Evolutionary conservation across 2,113 vertebrate species (phyloP), one percentile per base, ranked within the genome.

Genomic region (Geothlypis trichas): DNA sequence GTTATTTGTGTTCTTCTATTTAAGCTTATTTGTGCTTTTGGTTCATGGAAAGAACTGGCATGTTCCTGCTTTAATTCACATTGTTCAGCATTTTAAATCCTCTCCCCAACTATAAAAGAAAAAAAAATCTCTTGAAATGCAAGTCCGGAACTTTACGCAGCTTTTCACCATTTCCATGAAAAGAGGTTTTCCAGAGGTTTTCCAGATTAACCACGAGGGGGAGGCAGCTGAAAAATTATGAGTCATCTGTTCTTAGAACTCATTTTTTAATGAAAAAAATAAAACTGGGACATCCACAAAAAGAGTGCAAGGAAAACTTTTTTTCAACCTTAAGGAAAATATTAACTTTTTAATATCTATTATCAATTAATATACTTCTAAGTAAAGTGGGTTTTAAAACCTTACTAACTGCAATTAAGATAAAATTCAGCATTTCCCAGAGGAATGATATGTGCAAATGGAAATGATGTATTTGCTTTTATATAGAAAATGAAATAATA

Each of bases 151-250:
- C 35, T 71, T 93, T 49, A 47, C 16, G 7, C 26, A 55, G 9
- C 8, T 66, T 90, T 78, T 89, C 35, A 65, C 8, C 9, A 22
- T 79, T 73, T 80, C 68, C 27, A 39, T 28, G 6, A 66, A 68
- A 33, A 84, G 15, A 61, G 3, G 1, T 55, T 95, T 79, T 67
- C 27, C 39, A 83, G 18, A 30, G 4, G 1, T 58, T 95, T 80
- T 84, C 20, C 61, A 44, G 20, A n/a, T 75, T 81, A 81, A 68
- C 96, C 96, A 95, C 95, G 1, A 96, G 96, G 61, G 92, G 96
- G 96, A 92, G 41, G 52, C 83, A 97, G 73, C 26, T 89, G 92
- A 90, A 96, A 96, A 96, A 91, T 37, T 94, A 95, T 93, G 42
- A 52, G 27, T 39, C 30, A 30, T 7, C 5, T 13, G 8, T 66